Evolutionary conservation across 1,140 invertebrate species (phyloP).

Genomic region (Eueides isabella): DNA sequence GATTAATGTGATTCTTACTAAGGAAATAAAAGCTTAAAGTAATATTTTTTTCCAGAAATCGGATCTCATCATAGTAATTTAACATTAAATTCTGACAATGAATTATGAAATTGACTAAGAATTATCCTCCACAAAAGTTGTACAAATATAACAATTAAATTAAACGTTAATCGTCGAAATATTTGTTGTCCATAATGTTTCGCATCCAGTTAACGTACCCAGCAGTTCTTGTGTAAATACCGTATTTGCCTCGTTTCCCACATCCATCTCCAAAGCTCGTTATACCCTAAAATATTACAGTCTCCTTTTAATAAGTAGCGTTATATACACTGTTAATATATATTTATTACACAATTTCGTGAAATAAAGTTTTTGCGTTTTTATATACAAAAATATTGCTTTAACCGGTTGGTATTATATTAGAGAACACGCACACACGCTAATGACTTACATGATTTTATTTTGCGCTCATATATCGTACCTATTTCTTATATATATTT

Average conservation of each 20-base stretch:
- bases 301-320: neutral
- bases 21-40: neutral
- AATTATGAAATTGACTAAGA: neutral
- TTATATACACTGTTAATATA: neutral
- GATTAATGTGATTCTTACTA: neutral
- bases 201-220: slow-evolving; percentile 94
- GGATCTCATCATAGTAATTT: neutral
- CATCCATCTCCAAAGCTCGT: slow-evolving; percentile 98
- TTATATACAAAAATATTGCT: too few species aligned
- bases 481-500: too few species aligned
- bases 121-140: neutral
- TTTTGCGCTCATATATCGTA: too few species aligned
- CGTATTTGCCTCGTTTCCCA: slow-evolving; percentile 94
- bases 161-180: slow-evolving; percentile 41
- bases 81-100: neutral
- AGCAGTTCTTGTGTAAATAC: slow-evolving; percentile 94
- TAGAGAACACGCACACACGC: too few species aligned
- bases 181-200: slow-evolving; percentile 68
- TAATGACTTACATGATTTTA: too few species aligned
- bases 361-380: too few species aligned
- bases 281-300: slow-evolving; percentile 88
- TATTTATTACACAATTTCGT: neutral
- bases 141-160: neutral
- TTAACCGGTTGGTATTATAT: too few species aligned
- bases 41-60: neutral